These are phyloP conservation scores for Ambastaia sidthimunki DNA, from an alignment of 2,797 vertebrate species.

Conservation along the genomic window DNA sequence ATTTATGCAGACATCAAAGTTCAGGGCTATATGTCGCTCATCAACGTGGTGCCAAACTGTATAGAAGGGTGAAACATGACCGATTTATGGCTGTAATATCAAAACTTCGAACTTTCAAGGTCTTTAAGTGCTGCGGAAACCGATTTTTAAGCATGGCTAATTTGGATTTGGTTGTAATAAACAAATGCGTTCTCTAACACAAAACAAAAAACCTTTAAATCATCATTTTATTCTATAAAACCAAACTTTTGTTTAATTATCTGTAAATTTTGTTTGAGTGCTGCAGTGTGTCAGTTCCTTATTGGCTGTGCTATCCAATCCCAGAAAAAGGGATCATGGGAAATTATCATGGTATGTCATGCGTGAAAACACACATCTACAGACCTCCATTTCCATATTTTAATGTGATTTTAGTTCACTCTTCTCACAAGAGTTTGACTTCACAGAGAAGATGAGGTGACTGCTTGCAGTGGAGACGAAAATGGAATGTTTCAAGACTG, in stretches of 20 bases:
- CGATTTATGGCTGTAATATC: constrained; percentile 9
- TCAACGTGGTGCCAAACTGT: constrained; percentile 11
- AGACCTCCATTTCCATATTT: constrained; percentile 25
- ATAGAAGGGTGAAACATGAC: constrained; percentile 9
- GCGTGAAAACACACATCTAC: not conserved
- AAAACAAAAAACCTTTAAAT: too few relatives aligned
- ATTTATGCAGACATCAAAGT: constrained; percentile 39
- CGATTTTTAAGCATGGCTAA: not conserved
- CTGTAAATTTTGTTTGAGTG: not conserved
- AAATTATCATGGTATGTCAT: not conserved
- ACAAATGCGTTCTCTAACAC: too few relatives aligned
- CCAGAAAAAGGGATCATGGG: constrained; percentile 12
- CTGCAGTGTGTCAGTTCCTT: not conserved
- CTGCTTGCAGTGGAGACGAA: not conserved
- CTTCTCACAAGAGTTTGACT: not conserved
- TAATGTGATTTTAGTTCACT: constrained; percentile 16
- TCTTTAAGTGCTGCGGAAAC: not conserved
- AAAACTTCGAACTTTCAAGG: constrained; percentile 9
- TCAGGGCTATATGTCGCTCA: constrained; percentile 19
- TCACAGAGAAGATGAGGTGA: not conserved
- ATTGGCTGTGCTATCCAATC: not conserved
- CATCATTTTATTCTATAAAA: too few relatives aligned
- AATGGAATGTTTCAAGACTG: not conserved
- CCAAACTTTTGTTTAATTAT: too few relatives aligned
- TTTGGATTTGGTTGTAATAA: too few relatives aligned